Base-by-base conservation (phyloP, 2,797 vertebrate species). In the Coranthus polyacanthus region DNA sequence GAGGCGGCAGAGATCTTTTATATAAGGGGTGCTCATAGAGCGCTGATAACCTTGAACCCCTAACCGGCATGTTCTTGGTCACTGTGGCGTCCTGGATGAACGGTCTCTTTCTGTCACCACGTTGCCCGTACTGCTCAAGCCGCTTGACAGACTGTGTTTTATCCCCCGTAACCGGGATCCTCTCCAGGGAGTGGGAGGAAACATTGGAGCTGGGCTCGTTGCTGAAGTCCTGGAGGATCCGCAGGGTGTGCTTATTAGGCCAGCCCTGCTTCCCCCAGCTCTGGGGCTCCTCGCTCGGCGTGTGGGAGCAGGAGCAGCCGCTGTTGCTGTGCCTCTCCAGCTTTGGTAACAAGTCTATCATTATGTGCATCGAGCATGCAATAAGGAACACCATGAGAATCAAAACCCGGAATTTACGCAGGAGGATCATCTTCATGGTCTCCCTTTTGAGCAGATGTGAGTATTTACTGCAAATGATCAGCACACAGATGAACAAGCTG, bases 171-270 rank as follows among this genome's bases (percentile, higher is more conserved):
- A 38, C 78, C 20, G 86, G 89, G 54, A 88, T 80, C 79, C 93
- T 95, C 59, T 97, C 96, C 78, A 93, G 83, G 0, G 96, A 96
- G 70, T 92, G 96, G 18, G 96, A 95, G 53, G 94, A 95, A 42
- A 95, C 94, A 66, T 98, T 98, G 44, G 97, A 96, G 89, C 90
- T 89, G 38, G 96, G 97, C 83, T 97, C 96, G 84, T 95, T 97
- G 92, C 96, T 96, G 87, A 98, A 97, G 91, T 98, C 97, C 89
- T 98, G 97, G 55, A 98, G 93, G 90, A 97, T 95, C 82, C 97
- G 93, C 84, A 98, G 93, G 10, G 97, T 97, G 94, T 98, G 97
- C 72, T 98, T 98, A 91, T 96, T 93, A 81, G 95, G 96, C 96
- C 96, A 96, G 85, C 93, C 93, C 49, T 88, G 93, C 82, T 92